Conservation (phyloP, 2,113 vertebrate species). For the Ahaetulla prasina region DNA sequence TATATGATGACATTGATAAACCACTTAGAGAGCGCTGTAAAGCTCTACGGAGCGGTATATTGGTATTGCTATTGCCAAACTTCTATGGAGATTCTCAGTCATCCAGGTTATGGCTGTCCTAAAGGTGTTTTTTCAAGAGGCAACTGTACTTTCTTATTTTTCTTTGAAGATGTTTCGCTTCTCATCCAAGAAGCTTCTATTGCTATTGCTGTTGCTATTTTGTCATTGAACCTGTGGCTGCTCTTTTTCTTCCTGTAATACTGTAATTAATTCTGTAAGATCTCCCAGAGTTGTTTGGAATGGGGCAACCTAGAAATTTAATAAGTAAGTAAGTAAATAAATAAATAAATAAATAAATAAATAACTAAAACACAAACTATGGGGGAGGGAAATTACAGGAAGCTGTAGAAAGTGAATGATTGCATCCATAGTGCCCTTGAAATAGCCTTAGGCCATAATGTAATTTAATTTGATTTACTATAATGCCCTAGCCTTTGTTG, state of each 20-base stretch:
- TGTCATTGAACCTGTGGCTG: not conserved
- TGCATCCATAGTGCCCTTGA: not conserved
- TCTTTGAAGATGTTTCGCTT: too few species aligned
- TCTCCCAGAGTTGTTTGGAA: not conserved
- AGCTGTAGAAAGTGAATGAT: not conserved
- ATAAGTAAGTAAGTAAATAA: not conserved
- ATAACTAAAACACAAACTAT: not conserved
- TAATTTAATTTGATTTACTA: not conserved
- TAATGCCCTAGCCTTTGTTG: not conserved
- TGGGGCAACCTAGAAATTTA: not conserved
- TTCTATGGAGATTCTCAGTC: too few species aligned
- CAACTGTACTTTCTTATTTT: too few species aligned
- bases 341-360: too few species aligned
- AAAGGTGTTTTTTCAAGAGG: too few species aligned
- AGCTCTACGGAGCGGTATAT: too few species aligned
- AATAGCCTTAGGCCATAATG: not conserved
- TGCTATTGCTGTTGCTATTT: not conserved
- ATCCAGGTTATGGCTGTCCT: too few species aligned
- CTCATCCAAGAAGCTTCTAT: too few species aligned
- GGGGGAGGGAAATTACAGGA: not conserved
- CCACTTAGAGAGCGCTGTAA: too few species aligned
- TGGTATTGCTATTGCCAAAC: too few species aligned
- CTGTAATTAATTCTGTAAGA: not conserved
- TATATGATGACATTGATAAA: too few species aligned
- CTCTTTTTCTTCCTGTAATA: not conserved